Base-by-base conservation (phyloP, 2,113 vertebrate species). In the Malurus alboscapulatus region DNA sequence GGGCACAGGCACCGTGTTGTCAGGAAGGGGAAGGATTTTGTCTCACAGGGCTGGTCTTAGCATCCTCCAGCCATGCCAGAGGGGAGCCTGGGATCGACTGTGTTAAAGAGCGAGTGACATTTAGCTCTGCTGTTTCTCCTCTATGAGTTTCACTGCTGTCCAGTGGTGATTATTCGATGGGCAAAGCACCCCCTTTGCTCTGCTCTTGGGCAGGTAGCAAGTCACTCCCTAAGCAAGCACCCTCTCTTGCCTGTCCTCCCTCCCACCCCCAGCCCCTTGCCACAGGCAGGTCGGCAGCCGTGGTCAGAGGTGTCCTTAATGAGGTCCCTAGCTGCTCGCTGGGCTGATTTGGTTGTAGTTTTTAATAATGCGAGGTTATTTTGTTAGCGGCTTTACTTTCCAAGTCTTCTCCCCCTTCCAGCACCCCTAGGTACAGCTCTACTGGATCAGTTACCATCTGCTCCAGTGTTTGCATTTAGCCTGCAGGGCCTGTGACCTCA, bases 401-500 rank as follows among this genome's bases (percentile, higher is more conserved):
- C 90, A 92, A 86, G 78, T 87, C 79, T 77, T 94, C 93, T 95
- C 95, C 94, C 93, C 98, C 97, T 97, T 98, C 94, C 54, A 93
- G 96, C 71, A 88, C 92, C 95, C 92, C 96, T 94, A 97, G 96
- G 63, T 87, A 91, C 75, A 74, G 80, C 96, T 96, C 97, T 95
- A 93, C 95, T 96, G 93, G 88, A 96, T 97, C 91, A 91, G 95
- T 97, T 96, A 92, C 98, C 98, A 98, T 98, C 98, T 98, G 98
- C 98, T 96, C 93, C 94, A 91, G 95, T 98, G 97, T 98, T 98
- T 98, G 97, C 97, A 97, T 96, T 97, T 97, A 96, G 97, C 97
- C 96, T 96, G 94, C 94, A 87, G 97, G 96, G 93, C 97, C 97
- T 96, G 97, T 95, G 97, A 98, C 98, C 97, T 97, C 97, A 97